Evolutionary conservation across 1,140 invertebrate species (phyloP).

Genomic region (Drosophila grimshawi): DNA sequence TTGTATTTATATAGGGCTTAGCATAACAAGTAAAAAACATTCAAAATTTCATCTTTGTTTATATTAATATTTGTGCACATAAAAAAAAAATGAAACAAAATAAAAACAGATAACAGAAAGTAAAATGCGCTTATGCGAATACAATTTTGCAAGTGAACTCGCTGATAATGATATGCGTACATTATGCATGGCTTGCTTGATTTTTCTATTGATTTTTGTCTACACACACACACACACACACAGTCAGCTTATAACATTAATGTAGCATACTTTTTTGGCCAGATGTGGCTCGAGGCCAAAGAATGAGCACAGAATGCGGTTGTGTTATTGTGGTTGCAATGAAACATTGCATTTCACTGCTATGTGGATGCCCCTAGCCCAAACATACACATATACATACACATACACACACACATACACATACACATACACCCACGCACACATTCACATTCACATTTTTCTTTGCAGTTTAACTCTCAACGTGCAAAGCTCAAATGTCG

Average conservation of each 20-base stretch:
- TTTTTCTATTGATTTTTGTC: constrained; percentile 57
- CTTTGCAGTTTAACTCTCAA: too few relatives aligned
- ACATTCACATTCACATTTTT: too few relatives aligned
- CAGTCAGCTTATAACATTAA: constrained; percentile 43
- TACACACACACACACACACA: constrained; percentile 12
- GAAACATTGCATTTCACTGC: constrained; percentile 46
- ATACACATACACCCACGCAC: constrained; percentile 2
- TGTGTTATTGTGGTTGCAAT: constrained; percentile 12
- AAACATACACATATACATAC: constrained; percentile 20
- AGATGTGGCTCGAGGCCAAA: constrained; percentile 47
- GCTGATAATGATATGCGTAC: constrained; percentile 48
- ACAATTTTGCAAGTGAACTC: constrained; percentile 21
- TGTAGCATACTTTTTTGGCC: constrained; percentile 71
- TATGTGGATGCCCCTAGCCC: constrained; percentile 24
- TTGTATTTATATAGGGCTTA: too few relatives aligned
- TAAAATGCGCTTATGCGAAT: not conserved
- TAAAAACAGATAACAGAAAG: not conserved
- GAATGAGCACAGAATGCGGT: constrained; percentile 21
- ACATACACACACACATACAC: not conserved
- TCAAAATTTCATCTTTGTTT: too few relatives aligned
- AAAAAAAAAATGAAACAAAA: too few relatives aligned
- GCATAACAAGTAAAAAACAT: too few relatives aligned
- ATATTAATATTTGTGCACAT: too few relatives aligned
- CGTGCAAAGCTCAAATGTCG: too few relatives aligned
- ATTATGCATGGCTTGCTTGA: constrained; percentile 61